A percentile compares a stretch with the other conserved stretches of the same genome.
phyloP scores from a whole-genome alignment of 23 tunicate species.

The Phallusia fumigata region DNA sequence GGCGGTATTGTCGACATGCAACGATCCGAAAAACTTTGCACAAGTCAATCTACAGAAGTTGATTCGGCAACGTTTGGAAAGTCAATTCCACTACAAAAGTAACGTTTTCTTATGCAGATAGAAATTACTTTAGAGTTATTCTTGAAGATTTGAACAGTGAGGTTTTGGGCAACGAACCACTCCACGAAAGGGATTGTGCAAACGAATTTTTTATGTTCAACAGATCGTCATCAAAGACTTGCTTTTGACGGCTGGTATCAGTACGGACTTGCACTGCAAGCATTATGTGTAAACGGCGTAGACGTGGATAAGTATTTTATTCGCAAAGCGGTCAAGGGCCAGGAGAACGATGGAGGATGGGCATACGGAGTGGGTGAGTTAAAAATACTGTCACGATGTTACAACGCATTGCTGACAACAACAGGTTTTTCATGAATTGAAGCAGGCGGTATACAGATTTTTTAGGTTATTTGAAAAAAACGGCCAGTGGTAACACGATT shows the following conservation, averaged over 20 bases:
- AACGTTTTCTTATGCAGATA: too few relatives aligned
- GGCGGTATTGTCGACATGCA: neutral
- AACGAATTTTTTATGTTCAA: too few relatives aligned
- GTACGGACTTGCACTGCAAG: slow-evolving; percentile 38
- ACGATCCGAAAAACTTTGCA: neutral
- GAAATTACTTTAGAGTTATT: too few relatives aligned
- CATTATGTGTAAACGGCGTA: slow-evolving; percentile 22
- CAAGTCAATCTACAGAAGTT: neutral
- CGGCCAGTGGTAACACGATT: too few relatives aligned
- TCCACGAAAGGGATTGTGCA: too few relatives aligned
- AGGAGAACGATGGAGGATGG: neutral
- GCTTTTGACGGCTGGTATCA: slow-evolving; percentile 29
- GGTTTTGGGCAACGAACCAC: too few relatives aligned
- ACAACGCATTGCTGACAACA: too few relatives aligned
- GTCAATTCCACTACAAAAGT: neutral
- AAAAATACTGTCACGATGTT: too few relatives aligned
- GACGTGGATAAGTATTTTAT: neutral
- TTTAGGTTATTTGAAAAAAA: too few relatives aligned
- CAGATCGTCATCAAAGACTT: neutral
- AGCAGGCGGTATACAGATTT: too few relatives aligned
- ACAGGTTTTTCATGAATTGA: too few relatives aligned
- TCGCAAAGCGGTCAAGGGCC: neutral
- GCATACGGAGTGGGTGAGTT: neutral
- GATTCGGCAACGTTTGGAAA: neutral
- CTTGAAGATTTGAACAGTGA: too few relatives aligned